Evolutionary conservation across 2,797 vertebrate genomes (phyloP).

Genomic region (Neosilurus hyrtlii): DNA sequence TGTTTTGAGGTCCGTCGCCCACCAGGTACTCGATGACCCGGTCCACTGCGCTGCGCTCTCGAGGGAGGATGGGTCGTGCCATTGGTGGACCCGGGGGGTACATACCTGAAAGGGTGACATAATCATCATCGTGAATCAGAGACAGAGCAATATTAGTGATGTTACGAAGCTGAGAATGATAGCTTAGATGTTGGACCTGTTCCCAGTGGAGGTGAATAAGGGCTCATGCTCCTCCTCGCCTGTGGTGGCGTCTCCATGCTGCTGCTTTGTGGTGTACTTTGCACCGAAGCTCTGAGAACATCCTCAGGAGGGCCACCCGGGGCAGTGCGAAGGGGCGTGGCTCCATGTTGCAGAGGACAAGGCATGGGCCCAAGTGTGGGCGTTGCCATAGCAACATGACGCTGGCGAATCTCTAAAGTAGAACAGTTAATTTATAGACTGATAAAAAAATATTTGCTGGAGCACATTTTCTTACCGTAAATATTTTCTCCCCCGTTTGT

Average conservation of each 20-base stretch:
- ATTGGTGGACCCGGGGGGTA: conserved; percentile 93
- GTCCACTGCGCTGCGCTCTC: conserved; percentile 87
- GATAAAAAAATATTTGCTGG: too few species aligned
- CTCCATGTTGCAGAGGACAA: conserved; percentile 64
- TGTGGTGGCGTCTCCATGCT: conserved; percentile 59
- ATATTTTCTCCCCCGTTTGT: too few species aligned
- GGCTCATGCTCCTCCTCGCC: conserved; percentile 71
- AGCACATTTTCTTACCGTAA: not conserved
- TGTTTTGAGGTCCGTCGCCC: conserved; percentile 97
- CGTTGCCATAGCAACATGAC: conserved; percentile 80
- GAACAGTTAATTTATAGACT: too few species aligned
- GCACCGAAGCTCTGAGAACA: conserved; percentile 59
- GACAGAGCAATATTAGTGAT: not conserved
- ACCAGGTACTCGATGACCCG: conserved; percentile 94
- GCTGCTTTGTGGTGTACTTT: conserved; percentile 48
- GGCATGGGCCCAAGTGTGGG: conserved; percentile 70
- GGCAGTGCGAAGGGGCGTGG: conserved; percentile 68
- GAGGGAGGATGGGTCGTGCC: conserved; percentile 87
- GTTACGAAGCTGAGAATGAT: not conserved
- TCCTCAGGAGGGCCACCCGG: conserved; percentile 86
- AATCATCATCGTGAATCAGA: not conserved
- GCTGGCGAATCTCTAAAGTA: conserved; percentile 83
- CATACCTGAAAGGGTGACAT: conserved; percentile 73
- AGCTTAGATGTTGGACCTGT: conserved; percentile 75
- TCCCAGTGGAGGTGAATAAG: conserved; percentile 82